Base-by-base conservation (phyloP, 53 echinoderm and acorn worm genomes). In the Crossaster papposus region DNA sequence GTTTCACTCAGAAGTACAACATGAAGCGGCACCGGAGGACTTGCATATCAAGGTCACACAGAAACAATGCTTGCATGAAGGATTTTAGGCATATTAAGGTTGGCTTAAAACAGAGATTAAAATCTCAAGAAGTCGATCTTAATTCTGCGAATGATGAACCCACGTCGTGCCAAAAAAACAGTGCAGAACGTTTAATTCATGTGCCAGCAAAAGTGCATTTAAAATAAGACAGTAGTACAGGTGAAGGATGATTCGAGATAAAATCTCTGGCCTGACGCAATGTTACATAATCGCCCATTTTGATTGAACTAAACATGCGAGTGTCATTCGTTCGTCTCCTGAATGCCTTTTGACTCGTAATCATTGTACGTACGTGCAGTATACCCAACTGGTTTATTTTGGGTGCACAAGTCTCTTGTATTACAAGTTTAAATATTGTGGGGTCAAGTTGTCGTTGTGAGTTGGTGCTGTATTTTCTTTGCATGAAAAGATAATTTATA, bases 11-110 rank as follows among this genome's bases (percentile, higher is more conserved):
- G 74, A 91, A 82, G 54, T 81, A 83, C 15, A 91, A 91, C 30
- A 82, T 93, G 82, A 91, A 91, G 30, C 83, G 88, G 13, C 93
- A 93, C 83, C 91, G 91, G 93, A 62, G 93, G 14, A 88, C 88
- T 23, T 89, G 89, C 72, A 93, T 91, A 12, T 91, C 87, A n/a
- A 93, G 89, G 55, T 91, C 93, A 3, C 91, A 93, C 72, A 88
- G 83, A 31, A 91, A 91, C 83, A 91, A 83, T 53, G 55, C 82
- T 62, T 91, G 93, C 83, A 83, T 38, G 7, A 91, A 7, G 80
- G 85, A 70, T 87, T 85, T 30, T 91, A 93, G n/a, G n/a, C n/a
- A n/a, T n/a, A n/a, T n/a, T 79, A 93, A 93, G 44, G 89, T 91
- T 37, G 85, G 86, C 33, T 71, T 93, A 22, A 93, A 93, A 83